Conservation (phyloP, 2,797 vertebrate genomes). For the Crocidura indochinensis region DNA sequence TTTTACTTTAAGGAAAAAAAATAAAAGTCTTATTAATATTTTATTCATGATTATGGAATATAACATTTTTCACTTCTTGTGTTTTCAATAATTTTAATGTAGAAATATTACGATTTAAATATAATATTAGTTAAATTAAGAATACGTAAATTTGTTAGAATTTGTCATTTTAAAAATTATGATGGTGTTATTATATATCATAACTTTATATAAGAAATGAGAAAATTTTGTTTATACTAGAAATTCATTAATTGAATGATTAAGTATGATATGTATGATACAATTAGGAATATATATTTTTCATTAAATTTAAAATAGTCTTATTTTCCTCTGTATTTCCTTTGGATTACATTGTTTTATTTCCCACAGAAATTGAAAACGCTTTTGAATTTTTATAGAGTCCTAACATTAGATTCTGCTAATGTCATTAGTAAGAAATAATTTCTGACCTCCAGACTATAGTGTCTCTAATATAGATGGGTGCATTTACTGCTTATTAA, state of each 20-base stretch:
- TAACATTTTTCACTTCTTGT: background rate
- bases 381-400: constrained; percentile 24
- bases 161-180: constrained; percentile 8
- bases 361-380: constrained; percentile 8
- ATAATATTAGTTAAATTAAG: constrained; percentile 50
- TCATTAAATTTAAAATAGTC: background rate
- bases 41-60: background rate
- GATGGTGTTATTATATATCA: background rate
- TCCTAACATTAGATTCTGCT: background rate
- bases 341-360: background rate
- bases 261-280: background rate
- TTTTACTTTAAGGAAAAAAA: background rate
- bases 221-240: background rate
- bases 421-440: background rate
- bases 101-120: constrained; percentile 3
- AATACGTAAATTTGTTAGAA: constrained; percentile 5
- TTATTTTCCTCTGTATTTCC: background rate
- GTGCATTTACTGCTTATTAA: constrained; percentile 5
- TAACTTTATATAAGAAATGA: background rate
- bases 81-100: constrained; percentile 27
- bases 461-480: background rate
- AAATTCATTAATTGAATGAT: background rate
- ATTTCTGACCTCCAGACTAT: background rate
- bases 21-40: background rate
- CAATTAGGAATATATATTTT: background rate